These are phyloP conservation scores for Drosophila lacicola DNA, from an alignment of 2,888 invertebrate genomes.

Conservation along the genomic window DNA sequence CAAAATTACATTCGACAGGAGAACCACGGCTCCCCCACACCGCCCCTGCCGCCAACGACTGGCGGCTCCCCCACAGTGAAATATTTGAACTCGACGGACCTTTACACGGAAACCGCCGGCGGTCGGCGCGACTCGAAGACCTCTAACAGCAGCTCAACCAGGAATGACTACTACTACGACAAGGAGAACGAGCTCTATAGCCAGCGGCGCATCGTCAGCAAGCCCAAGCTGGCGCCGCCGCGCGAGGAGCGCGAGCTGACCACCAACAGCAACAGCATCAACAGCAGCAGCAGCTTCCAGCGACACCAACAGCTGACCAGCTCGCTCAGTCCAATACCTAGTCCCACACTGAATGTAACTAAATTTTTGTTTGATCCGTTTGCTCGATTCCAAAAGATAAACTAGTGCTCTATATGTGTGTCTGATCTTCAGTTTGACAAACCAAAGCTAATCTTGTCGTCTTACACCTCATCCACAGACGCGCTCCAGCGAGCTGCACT, in stretches of 20 bases:
- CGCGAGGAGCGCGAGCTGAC: constrained; percentile 82
- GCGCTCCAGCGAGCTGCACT: constrained; percentile 83
- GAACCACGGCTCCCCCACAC: constrained; percentile 74
- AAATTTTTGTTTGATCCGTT: constrained; percentile 57
- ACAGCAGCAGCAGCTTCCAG: constrained; percentile 50
- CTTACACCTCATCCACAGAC: constrained; percentile 65
- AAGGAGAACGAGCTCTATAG: constrained; percentile 84
- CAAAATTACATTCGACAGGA: constrained; percentile 78
- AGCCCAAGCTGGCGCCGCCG: constrained; percentile 81
- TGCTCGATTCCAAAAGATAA: constrained; percentile 15
- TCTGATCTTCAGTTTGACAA: not conserved
- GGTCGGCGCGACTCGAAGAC: constrained; percentile 82
- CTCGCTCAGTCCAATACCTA: constrained; percentile 83
- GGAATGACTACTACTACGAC: constrained; percentile 84
- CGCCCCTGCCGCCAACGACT: constrained; percentile 63
- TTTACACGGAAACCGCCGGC: constrained; percentile 78
- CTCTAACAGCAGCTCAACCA: constrained; percentile 72
- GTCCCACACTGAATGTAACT: constrained; percentile 85
- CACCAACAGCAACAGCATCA: constrained; percentile 44
- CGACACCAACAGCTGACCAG: constrained; percentile 59
- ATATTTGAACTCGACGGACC: constrained; percentile 81
- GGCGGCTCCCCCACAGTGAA: constrained; percentile 80
- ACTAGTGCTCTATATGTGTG: constrained; percentile 12
- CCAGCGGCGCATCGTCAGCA: constrained; percentile 75
- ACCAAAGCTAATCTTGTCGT: not conserved